Base-by-base conservation (phyloP, 2,888 invertebrate species). In the Parnassius orleans region DNA sequence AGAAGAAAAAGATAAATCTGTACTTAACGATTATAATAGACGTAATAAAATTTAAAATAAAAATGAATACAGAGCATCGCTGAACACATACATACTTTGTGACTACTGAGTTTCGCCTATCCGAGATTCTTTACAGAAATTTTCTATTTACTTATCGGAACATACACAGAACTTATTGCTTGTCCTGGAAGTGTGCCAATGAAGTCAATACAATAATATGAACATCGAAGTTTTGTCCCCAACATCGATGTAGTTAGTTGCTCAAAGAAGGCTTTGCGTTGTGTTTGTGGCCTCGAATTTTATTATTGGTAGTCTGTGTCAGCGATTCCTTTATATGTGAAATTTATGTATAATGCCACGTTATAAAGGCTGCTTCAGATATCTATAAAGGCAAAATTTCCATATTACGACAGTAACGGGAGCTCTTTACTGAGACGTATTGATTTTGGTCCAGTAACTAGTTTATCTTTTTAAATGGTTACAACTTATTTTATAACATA, bases 371-470 rank as follows among this genome's bases (percentile, higher is more conserved):
- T 54, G 48, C 50, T 57, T 54, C 50, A 50, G 53, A 63, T 67
- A 65, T 63, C 61, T 61, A 57, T 67, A 67, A 61, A 65, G 63
- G 59, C 52, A 53, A 24, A 53, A 67, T 67, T 67, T 63, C 65
- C 66, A 66, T 66, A 66, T 65, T 57, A 57, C 48, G 50, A 53
- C 59, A 61, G 63, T 63, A 56, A 51, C 41, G 52, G 48, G 50
- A 63, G 52, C 57, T 43, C 54, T 62, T 62, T 58, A 54, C 42
- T n/a, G 42, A 24, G 61, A 61, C 56, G 56, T 53, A 64, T 61
- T 57, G 61, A 52, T 55, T 52, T 57, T 58, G 63, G 61, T 63
- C 60, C 63, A 61, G 64, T 64, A 64, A 64, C 59, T 53, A 44
- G 55, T 42, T 64, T 57, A 50, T 58, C 41, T 53, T 53, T 59